These are phyloP conservation scores for Schizopygopsis malacanthus DNA, from an alignment of 2,797 vertebrate genomes.

Conservation along the genomic window DNA sequence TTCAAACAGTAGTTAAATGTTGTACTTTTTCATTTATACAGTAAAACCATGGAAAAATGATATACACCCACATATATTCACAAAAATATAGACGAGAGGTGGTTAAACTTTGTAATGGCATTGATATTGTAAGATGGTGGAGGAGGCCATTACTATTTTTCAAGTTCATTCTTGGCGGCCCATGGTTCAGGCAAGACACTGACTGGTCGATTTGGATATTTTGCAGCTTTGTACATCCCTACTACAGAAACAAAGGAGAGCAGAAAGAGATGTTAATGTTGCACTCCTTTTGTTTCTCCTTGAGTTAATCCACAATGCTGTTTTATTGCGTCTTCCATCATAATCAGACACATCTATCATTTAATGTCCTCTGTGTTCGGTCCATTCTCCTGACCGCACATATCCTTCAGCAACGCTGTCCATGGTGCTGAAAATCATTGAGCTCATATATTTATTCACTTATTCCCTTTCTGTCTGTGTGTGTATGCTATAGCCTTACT, in stretches of 20 bases:
- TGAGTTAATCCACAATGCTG: conserved; percentile 17
- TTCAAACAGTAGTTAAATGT: neutral
- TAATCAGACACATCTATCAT: conserved; percentile 26
- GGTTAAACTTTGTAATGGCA: neutral
- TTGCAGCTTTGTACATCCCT: neutral
- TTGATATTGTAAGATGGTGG: neutral
- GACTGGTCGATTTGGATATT: neutral
- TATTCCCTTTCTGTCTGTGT: neutral
- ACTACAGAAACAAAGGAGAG: neutral
- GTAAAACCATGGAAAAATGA: neutral
- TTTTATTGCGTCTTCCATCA: conserved; percentile 17
- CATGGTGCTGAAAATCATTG: conserved; percentile 6
- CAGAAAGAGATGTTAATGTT: neutral
- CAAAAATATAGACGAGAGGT: neutral
- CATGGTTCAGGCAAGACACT: neutral
- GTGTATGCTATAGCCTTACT: neutral
- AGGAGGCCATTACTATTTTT: neutral
- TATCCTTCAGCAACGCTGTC: neutral
- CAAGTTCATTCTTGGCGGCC: neutral
- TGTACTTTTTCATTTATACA: neutral
- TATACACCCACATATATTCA: neutral
- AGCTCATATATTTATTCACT: neutral
- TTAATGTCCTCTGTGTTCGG: conserved; percentile 9
- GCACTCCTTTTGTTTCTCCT: conserved; percentile 5
- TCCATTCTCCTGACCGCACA: neutral